Percentiles rank a stretch among this genome's conserved stretches.
phyloP scores from a whole-genome alignment of 2,113 vertebrate genomes.

The Zingel zingel region DNA sequence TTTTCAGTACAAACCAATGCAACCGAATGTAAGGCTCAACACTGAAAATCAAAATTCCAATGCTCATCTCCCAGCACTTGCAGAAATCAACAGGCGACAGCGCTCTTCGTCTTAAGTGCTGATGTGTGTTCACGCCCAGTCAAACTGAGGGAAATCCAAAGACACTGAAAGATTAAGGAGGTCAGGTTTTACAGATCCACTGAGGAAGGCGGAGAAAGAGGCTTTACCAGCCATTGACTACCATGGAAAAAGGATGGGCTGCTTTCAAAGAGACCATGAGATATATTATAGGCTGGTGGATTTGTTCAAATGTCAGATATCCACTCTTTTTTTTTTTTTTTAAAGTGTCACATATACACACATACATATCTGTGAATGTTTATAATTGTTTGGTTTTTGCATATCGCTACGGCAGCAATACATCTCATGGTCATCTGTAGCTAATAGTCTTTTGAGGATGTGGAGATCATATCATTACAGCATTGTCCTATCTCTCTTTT shows the following conservation, averaged over 20 bases:
- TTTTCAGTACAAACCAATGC: slow-evolving; percentile 6
- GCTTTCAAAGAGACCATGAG: slow-evolving; percentile 10
- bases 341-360: background rate
- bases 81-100: slow-evolving; percentile 61
- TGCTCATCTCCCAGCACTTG: slow-evolving; percentile 15
- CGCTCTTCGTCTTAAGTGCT: slow-evolving; percentile 44
- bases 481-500: slow-evolving; percentile 46
- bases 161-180: slow-evolving; percentile 75
- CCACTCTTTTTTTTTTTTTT: background rate
- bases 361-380: background rate
- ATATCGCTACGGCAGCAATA: background rate
- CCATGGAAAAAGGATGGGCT: slow-evolving; percentile 55
- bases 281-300: background rate
- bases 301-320: slow-evolving; percentile 11
- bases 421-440: slow-evolving; percentile 45
- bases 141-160: slow-evolving; percentile 72
- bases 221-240: slow-evolving; percentile 48
- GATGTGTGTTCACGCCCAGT: slow-evolving; percentile 66
- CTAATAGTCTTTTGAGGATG: slow-evolving; percentile 22
- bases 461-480: slow-evolving; percentile 51
- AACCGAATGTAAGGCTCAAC: background rate
- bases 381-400: background rate
- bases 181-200: slow-evolving; percentile 63
- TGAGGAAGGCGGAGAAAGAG: slow-evolving; percentile 38
- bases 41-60: slow-evolving; percentile 16